Conservation (phyloP, 2,113 vertebrate species). For the Cyanoliseus patagonus region DNA sequence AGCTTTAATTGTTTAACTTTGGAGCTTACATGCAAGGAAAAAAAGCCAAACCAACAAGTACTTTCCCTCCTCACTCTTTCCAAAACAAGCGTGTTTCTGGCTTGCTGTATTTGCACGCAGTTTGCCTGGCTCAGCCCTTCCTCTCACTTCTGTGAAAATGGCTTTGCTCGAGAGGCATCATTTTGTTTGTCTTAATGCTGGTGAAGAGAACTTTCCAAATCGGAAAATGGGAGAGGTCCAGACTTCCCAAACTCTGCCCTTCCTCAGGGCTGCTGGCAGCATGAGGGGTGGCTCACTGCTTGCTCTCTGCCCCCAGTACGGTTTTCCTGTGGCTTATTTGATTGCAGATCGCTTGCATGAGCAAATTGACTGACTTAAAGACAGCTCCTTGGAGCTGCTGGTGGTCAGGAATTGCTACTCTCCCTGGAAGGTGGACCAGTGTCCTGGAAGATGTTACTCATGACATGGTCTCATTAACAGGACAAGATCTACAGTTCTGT, state of each 20-base stretch:
- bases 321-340: background rate
- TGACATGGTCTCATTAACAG: background rate
- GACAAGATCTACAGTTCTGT: background rate
- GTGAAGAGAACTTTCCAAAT: background rate
- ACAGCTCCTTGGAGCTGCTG: background rate
- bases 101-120: background rate
- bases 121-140: background rate
- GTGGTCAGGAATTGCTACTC: background rate
- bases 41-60: background rate
- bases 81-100: background rate
- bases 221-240: fast-evolving
- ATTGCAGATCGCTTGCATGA: background rate
- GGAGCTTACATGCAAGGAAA: background rate
- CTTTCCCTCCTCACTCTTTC: background rate
- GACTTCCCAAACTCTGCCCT: background rate
- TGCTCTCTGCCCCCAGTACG: background rate
- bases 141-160: background rate
- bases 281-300: fast-evolving
- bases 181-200: background rate
- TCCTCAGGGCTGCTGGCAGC: background rate
- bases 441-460: background rate
- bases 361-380: background rate
- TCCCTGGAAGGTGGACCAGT: background rate
- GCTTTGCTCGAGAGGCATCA: background rate
- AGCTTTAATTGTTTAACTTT: background rate